Evolutionary conservation across 2,888 invertebrate genomes (phyloP).

Genomic region (Hemicrepidius hirtus): DNA sequence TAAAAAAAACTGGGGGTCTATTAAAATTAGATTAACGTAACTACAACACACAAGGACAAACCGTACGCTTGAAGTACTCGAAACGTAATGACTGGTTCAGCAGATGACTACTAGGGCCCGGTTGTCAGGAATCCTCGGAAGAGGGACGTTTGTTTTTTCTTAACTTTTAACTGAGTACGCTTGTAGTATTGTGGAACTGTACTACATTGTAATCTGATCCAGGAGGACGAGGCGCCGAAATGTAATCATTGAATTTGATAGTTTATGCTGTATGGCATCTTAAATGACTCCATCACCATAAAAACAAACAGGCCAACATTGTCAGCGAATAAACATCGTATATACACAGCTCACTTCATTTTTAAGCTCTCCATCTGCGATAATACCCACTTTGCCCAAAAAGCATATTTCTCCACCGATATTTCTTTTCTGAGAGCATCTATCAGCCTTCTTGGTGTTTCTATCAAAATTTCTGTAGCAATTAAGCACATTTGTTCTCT

Average conservation of each 20-base stretch:
- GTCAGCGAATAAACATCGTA: slow-evolving; percentile 15
- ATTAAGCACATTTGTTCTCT: slow-evolving; percentile 25
- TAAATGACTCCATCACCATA: slow-evolving; percentile 30
- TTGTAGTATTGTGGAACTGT: too few species aligned
- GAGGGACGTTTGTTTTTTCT: too few species aligned
- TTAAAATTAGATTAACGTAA: too few species aligned
- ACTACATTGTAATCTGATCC: too few species aligned
- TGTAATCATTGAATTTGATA: slow-evolving; percentile 33
- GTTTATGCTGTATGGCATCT: slow-evolving; percentile 30
- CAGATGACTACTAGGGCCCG: too few species aligned
- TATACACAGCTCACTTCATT: slow-evolving; percentile 31
- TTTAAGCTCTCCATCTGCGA: slow-evolving; percentile 6
- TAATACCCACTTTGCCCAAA: slow-evolving; percentile 32
- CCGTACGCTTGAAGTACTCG: too few species aligned
- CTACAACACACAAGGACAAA: too few species aligned
- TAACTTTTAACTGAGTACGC: too few species aligned
- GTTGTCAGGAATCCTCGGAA: too few species aligned
- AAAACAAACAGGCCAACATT: slow-evolving; percentile 20
- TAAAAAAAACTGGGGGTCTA: too few species aligned
- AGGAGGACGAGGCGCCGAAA: too few species aligned
- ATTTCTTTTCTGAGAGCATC: slow-evolving; percentile 23
- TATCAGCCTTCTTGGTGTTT: slow-evolving; percentile 19
- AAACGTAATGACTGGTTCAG: too few species aligned
- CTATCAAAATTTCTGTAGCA: slow-evolving; percentile 26
- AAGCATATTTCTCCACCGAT: slow-evolving; percentile 5